These are phyloP conservation scores for Crotalus helleri DNA, from an alignment of 2,113 vertebrate species.

Conservation along the genomic window DNA sequence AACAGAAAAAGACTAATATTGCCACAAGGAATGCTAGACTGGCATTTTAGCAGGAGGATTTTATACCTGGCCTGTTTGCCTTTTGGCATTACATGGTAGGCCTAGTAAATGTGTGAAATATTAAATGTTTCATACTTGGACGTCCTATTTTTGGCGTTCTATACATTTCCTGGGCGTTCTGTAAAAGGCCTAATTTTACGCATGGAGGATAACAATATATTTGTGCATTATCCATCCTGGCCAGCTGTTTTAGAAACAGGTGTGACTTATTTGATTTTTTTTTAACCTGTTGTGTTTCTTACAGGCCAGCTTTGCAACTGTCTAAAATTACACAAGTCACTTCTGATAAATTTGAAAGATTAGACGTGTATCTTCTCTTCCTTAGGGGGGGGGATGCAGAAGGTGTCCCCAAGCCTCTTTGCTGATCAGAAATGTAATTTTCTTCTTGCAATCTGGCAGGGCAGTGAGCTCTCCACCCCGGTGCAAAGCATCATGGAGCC, in stretches of 20 bases:
- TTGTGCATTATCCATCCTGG: neutral
- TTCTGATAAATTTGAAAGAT: neutral
- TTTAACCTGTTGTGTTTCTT: too few species aligned
- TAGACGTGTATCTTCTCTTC: neutral
- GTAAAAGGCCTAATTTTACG: neutral
- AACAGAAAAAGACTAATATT: too few species aligned
- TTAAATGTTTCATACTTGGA: too few species aligned
- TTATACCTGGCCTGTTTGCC: too few species aligned
- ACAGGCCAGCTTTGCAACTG: too few species aligned
- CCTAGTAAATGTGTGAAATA: too few species aligned
- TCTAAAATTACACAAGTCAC: neutral
- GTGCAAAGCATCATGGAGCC: too few species aligned
- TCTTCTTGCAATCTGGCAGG: neutral
- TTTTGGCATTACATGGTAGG: too few species aligned
- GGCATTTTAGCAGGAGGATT: too few species aligned
- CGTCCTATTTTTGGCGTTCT: neutral
- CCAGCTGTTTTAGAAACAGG: neutral
- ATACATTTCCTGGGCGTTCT: neutral
- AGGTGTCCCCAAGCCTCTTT: neutral
- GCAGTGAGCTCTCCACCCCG: neutral
- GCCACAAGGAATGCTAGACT: too few species aligned
- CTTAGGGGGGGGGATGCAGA: neutral
- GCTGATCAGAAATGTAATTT: neutral
- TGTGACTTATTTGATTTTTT: neutral
- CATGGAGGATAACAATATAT: neutral